These are phyloP conservation scores for Pleuronectes platessa DNA, from an alignment of 2,113 vertebrate genomes.

Conservation along the genomic window DNA sequence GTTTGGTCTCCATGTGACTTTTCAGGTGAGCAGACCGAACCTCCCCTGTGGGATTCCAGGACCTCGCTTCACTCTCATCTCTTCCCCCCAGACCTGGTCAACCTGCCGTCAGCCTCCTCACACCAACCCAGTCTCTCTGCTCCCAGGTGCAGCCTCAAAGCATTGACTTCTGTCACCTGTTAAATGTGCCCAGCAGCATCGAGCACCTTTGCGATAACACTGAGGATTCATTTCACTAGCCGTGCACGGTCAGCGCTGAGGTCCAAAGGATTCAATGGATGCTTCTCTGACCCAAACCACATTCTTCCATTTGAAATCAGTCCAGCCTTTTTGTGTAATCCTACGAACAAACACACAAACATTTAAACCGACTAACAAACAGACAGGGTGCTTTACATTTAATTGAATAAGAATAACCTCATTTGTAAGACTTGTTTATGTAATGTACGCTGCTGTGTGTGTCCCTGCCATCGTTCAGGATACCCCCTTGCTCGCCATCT, in stretches of 20 bases:
- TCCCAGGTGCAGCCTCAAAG: slow-evolving; percentile 55
- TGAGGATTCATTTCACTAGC: too few relatives aligned
- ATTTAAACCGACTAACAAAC: too few relatives aligned
- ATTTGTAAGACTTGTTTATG: neutral
- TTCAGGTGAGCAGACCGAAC: slow-evolving; percentile 71
- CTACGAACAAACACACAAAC: too few relatives aligned
- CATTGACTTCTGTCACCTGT: neutral
- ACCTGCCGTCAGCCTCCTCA: slow-evolving; percentile 46
- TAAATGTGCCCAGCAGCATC: neutral
- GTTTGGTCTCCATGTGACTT: slow-evolving; percentile 12
- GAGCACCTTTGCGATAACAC: neutral
- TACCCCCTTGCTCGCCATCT: slow-evolving; percentile 32
- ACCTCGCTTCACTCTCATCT: slow-evolving; percentile 74
- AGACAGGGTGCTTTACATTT: neutral
- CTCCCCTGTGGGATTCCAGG: slow-evolving; percentile 73
- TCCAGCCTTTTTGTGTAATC: too few relatives aligned
- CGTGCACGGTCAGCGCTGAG: too few relatives aligned
- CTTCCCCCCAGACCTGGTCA: slow-evolving; percentile 77
- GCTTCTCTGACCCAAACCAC: too few relatives aligned
- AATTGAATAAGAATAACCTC: neutral
- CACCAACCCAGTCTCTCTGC: slow-evolving; percentile 6
- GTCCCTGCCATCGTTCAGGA: slow-evolving; percentile 41
- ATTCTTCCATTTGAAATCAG: too few relatives aligned
- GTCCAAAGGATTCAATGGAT: too few relatives aligned
- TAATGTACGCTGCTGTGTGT: neutral